Conservation (phyloP, 2,113 vertebrate genomes). For the Thunnus maccoyii region DNA sequence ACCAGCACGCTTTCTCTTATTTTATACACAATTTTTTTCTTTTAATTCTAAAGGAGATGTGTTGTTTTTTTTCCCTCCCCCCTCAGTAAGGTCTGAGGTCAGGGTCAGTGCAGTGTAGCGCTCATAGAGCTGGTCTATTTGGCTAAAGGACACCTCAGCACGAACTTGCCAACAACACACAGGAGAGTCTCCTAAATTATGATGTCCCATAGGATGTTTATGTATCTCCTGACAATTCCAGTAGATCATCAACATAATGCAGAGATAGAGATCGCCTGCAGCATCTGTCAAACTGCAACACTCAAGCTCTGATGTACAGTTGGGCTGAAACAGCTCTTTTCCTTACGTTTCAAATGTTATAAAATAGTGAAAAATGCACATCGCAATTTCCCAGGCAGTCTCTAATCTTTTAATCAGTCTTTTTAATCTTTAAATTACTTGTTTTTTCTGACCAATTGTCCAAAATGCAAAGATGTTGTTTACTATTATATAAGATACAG, state of each 20-base stretch:
- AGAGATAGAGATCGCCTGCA: neutral
- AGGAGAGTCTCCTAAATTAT: constrained; percentile 37
- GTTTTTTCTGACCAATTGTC: neutral
- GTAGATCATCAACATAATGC: constrained; percentile 15
- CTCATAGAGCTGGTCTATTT: constrained; percentile 41
- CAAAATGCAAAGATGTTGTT: neutral
- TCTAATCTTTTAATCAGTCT: no score
- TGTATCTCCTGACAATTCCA: neutral
- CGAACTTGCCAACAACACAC: constrained; percentile 38
- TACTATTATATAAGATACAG: neutral
- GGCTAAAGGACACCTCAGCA: constrained; percentile 45
- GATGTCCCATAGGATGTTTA: constrained; percentile 32
- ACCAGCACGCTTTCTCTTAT: constrained; percentile 10
- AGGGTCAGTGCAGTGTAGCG: constrained; percentile 44
- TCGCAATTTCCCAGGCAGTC: neutral
- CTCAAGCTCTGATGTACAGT: constrained; percentile 9
- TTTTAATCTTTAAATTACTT: no score
- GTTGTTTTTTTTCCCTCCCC: constrained; percentile 13
- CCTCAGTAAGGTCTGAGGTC: constrained; percentile 45
- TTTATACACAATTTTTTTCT: neutral
- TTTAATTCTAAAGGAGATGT: constrained; percentile 21
- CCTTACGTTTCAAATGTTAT: neutral
- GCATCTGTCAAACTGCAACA: constrained; percentile 15
- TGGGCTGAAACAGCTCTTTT: neutral
- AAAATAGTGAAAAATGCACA: neutral